Base-by-base conservation (phyloP, 2,888 invertebrate species). In the Xylocampa areola region DNA sequence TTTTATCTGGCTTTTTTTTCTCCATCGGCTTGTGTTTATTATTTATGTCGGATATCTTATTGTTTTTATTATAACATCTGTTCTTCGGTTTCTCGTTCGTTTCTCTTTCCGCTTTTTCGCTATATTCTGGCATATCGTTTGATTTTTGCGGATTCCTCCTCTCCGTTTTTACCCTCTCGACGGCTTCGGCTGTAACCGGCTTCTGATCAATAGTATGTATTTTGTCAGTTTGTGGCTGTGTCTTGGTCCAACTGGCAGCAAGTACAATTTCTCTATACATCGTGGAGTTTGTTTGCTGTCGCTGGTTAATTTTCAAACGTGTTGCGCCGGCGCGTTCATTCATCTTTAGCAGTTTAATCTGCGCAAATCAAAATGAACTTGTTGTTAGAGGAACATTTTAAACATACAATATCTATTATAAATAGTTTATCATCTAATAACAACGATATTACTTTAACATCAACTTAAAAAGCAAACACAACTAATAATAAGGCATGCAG, bases 211-310 rank as follows among this genome's bases (percentile, higher is more conserved):
- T 8, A 41, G 16, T 17, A 6, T 36, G 16, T 36, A 32, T 27
- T n/a, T 25, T 36, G n/a, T 25, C 36, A 5, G 19, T 23, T 32
- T 40, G 39, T 19, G 33, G 10, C 2, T 48, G 6, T 0, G 29
- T 16, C 4, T 25, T 2, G 7, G 32, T 40, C 54, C 44, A 45
- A 13, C 65, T 54, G 21, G 64, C 55, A 11, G 70, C 43, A 7
- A 65, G 37, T 2, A 70, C 66, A 5, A 70, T 66, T 1, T 70
- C 67, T 23, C 41, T 49, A 13, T 65, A 65, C 33, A 70, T 45
- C 13, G 51, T 37, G 1, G 43, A 27, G 5, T 11, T 41, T 11
- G 6, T 5, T 50, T 57, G 65, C n/a, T 33, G 30, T 0, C 49
- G 40, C 4, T 13, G 57, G 21, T 65, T 40, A 5, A 30, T 5